Evolutionary conservation across 2,797 vertebrate genomes (phyloP).

Genomic region (Peromyscus eremicus): DNA sequence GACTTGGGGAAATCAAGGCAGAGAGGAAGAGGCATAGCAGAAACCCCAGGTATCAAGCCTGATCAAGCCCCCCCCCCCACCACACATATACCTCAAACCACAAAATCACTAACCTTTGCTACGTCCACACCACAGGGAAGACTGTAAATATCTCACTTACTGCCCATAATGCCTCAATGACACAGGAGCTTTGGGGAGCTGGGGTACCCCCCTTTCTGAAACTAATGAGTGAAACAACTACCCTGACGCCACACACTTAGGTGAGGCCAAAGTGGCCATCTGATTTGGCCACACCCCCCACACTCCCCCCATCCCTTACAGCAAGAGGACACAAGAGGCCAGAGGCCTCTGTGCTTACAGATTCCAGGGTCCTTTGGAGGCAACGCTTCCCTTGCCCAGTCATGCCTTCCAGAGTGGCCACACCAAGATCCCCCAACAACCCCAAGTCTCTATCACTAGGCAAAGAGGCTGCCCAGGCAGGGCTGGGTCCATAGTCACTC

Average conservation of each 20-base stretch:
- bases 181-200: not conserved
- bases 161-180: accelerated
- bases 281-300: too few species aligned
- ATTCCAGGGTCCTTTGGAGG: not conserved
- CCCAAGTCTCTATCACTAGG: not conserved
- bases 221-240: not conserved
- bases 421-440: not conserved
- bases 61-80: accelerated
- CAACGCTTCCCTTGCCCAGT: not conserved
- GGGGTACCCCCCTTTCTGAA: not conserved
- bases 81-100: not conserved
- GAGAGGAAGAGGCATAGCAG: not conserved
- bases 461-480: not conserved
- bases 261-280: not conserved
- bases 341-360: not conserved
- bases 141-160: not conserved
- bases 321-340: not conserved
- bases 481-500: not conserved
- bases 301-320: not conserved
- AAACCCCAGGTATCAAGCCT: not conserved
- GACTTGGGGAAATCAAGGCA: not conserved
- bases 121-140: not conserved
- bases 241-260: not conserved
- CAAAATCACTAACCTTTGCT: not conserved
- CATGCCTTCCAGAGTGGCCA: not conserved